Evolutionary conservation across 2,888 invertebrate genomes (phyloP).

Genomic region (Thereva unica): DNA sequence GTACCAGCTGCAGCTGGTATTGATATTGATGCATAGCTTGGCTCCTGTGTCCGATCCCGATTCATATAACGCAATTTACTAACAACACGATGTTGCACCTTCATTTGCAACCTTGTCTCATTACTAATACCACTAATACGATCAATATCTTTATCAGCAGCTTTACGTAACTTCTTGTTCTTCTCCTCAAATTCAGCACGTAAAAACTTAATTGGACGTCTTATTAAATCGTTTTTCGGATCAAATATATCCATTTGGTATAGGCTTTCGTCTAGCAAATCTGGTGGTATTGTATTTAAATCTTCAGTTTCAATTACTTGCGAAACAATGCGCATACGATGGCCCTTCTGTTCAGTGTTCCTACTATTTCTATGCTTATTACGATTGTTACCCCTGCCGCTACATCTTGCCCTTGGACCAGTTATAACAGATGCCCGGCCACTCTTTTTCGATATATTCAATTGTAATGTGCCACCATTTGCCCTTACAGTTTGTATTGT

Average conservation of each 20-base stretch:
- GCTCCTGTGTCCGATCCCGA: constrained; percentile 20
- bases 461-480: background rate
- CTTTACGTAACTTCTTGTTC: constrained; percentile 7
- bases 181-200: constrained; percentile 17
- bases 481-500: background rate
- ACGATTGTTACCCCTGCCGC: background rate
- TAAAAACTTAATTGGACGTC: constrained; percentile 29
- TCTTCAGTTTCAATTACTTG: constrained; percentile 27
- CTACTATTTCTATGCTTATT: constrained; percentile 1
- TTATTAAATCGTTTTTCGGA: constrained; percentile 21
- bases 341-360: background rate
- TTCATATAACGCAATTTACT: constrained; percentile 20
- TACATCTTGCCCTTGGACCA: background rate
- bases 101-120: constrained; percentile 26
- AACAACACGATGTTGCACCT: constrained; percentile 33
- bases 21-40: constrained; percentile 14
- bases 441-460: constrained; percentile 5
- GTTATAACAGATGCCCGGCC: background rate
- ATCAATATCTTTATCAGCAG: constrained; percentile 30
- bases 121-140: constrained; percentile 17
- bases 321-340: constrained; percentile 3
- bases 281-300: constrained; percentile 5
- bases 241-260: constrained; percentile 28
- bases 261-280: constrained; percentile 23
- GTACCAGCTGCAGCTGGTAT: constrained; percentile 33